Conservation (phyloP, 2,888 invertebrate species). For the Rhagonycha fulva region DNA sequence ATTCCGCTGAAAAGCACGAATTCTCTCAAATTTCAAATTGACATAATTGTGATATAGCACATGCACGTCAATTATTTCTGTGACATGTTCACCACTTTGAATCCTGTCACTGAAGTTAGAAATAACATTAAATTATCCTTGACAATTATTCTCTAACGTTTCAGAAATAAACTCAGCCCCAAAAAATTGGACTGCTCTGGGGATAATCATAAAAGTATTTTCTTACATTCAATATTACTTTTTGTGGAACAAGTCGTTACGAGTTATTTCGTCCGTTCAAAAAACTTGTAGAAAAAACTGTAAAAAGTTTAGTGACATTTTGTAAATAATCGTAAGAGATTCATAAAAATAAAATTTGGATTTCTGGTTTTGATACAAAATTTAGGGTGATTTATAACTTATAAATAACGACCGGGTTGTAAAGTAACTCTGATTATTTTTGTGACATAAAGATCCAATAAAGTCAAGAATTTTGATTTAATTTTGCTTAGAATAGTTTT, state of each 20-base stretch:
- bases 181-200: too few relatives aligned
- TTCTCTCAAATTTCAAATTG: not conserved
- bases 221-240: not conserved
- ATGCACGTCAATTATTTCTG: not conserved
- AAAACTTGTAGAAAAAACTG: not conserved
- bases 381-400: not conserved
- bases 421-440: not conserved
- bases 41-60: not conserved
- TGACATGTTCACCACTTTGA: not conserved
- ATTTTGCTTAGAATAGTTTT: not conserved
- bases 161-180: too few relatives aligned
- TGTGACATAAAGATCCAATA: not conserved
- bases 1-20: not conserved
- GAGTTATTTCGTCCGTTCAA: not conserved
- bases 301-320: not conserved
- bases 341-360: not conserved
- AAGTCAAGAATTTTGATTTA: not conserved
- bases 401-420: not conserved
- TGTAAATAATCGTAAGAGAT: not conserved
- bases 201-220: not conserved
- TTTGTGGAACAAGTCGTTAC: not conserved
- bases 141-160: not conserved
- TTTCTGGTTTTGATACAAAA: not conserved
- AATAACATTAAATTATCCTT: not conserved
- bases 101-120: not conserved